Evolutionary conservation across 2,888 invertebrate species (phyloP), one percentile per base, ranked within the genome.

Genomic region (Phania funesta): DNA sequence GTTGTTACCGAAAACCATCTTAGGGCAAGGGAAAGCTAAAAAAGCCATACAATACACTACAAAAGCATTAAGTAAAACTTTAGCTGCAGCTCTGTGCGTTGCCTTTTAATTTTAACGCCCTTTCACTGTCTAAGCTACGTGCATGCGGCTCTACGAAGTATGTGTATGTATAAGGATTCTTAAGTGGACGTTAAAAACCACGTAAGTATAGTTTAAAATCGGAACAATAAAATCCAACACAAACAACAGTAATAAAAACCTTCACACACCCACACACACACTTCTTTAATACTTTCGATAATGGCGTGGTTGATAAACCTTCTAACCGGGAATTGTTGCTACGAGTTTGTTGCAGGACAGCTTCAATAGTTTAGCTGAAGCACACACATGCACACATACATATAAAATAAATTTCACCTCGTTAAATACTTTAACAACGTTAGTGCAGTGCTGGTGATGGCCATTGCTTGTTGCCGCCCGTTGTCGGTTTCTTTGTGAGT

Each of bases 341-440:
- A 87, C 85, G 86, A 11, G 11, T n/a, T 6, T 29, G 7, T 4
- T 87, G 86, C 85, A 85, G 87, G 87, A 50, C 86, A 86, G 87
- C 87, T 32, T 29, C 32, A 64, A 70, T 38, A 52, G 24, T 62
- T 68, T 44, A 54, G 60, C 60, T 38, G 35, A 48, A 64, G 62
- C 29, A 62, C 70, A 41, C 71, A 65, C 71, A 52, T 41, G 41
- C 4, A 67, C 29, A 62, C 70, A 41, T 65, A 65, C 71, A 52
- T 41, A 54, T 8, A 67, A 26, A 26, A 20, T 32, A 50, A 22
- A 48, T 46, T 76, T 32, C 44, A 44, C 54, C 44, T 46, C 41
- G 18, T 68, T 70, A 62, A 46, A 56, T 56, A 70, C 22, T 74
- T 60, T 29, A 32, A 56, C 22, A 60, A 67, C 24, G 5, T 35